These are phyloP conservation scores for Eupithecia subumbrata DNA, from an alignment of 2,888 invertebrate genomes.

Conservation along the genomic window DNA sequence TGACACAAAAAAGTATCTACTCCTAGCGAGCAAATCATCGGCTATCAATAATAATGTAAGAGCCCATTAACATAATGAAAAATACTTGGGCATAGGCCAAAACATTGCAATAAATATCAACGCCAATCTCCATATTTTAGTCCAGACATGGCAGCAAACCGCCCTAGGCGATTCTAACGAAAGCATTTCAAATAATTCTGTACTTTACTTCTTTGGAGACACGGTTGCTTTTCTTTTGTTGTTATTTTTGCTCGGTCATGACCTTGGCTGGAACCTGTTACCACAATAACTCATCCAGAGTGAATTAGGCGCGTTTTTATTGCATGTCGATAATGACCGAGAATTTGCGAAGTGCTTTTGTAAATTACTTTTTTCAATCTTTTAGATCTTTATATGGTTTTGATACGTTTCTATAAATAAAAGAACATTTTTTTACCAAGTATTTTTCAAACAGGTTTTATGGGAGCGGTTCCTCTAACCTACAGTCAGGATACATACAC, in stretches of 20 bases:
- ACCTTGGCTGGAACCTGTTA: constrained; percentile 44
- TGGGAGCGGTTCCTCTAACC: not conserved
- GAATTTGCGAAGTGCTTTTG: constrained; percentile 12
- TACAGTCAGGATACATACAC: not conserved
- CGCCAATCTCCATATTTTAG: constrained; percentile 71
- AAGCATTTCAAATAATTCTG: not conserved
- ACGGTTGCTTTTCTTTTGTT: constrained; percentile 18
- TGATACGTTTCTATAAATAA: not conserved
- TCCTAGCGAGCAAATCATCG: constrained; percentile 35
- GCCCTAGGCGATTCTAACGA: constrained; percentile 44
- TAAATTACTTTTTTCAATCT: not conserved
- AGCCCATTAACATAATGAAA: constrained; percentile 64
- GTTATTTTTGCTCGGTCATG: constrained; percentile 26
- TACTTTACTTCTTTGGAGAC: not conserved
- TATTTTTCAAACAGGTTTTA: not conserved
- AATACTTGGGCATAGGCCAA: constrained; percentile 68
- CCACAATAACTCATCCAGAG: constrained; percentile 40
- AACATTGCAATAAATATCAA: constrained; percentile 61
- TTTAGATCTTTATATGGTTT: not conserved
- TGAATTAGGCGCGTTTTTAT: constrained; percentile 36
- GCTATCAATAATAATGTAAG: constrained; percentile 49
- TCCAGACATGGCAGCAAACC: constrained; percentile 52
- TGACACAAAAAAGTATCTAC: not conserved
- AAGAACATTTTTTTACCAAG: not conserved
- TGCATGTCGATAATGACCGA: constrained; percentile 31